Evolutionary conservation across 2,888 invertebrate genomes (phyloP).

Genomic region (Salticus scenicus): DNA sequence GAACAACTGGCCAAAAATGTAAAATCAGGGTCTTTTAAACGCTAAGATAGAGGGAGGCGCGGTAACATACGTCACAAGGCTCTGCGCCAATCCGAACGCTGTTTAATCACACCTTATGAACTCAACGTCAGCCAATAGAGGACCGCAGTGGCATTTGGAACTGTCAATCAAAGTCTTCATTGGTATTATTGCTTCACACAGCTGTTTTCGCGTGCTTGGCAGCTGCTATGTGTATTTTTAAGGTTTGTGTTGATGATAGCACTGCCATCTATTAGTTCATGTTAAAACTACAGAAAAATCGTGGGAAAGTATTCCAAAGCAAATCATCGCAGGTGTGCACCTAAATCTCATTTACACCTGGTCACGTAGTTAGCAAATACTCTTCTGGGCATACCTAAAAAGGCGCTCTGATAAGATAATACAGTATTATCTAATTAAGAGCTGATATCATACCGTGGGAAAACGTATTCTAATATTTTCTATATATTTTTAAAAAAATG

Average conservation of each 20-base stretch:
- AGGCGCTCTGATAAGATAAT: background rate
- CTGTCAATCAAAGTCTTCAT: constrained; percentile 37
- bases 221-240: constrained; percentile 14
- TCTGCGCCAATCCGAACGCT: constrained; percentile 4
- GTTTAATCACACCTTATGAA: background rate
- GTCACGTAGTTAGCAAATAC: constrained; percentile 36
- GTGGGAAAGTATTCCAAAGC: constrained; percentile 42
- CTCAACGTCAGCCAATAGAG: background rate
- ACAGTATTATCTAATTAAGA: background rate
- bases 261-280: constrained; percentile 36
- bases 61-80: constrained; percentile 4
- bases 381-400: background rate
- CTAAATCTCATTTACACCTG: constrained; percentile 33
- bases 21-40: background rate
- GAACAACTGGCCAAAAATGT: background rate
- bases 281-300: constrained; percentile 22
- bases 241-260: constrained; percentile 19
- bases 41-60: background rate
- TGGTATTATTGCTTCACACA: constrained; percentile 24
- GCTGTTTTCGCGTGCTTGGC: constrained; percentile 32
- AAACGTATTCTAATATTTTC: background rate
- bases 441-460: background rate
- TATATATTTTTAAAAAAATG: background rate
- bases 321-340: constrained; percentile 45
- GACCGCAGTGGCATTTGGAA: constrained; percentile 20